Percentiles rank a stretch among this genome's conserved stretches.
phyloP scores from a whole-genome alignment of 2,888 invertebrate species.

The Acronicta aceris region DNA sequence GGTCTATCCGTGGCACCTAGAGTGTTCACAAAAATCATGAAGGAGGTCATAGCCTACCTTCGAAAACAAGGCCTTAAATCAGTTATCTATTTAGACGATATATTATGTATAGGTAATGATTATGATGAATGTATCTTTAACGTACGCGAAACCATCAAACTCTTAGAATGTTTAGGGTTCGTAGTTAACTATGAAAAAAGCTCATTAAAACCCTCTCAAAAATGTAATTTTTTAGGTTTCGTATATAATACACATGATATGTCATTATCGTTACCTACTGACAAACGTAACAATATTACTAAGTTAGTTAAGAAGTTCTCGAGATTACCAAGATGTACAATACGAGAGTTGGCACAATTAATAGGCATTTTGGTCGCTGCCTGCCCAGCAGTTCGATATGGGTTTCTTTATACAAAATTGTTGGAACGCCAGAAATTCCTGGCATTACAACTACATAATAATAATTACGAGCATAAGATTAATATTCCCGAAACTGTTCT shows the following conservation, averaged over 20 bases:
- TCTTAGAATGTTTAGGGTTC: slow-evolving; percentile 3
- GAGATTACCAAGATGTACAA: slow-evolving; percentile 4
- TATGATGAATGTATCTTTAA: background rate
- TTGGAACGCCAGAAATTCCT: slow-evolving; percentile 15
- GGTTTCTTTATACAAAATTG: slow-evolving; percentile 18
- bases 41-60: background rate
- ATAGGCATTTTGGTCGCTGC: slow-evolving; percentile 10
- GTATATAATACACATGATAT: slow-evolving; percentile 10
- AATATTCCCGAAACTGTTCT: background rate
- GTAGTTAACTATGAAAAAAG: slow-evolving; percentile 9
- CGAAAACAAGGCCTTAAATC: background rate
- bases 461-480: slow-evolving; percentile 9
- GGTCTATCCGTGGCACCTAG: slow-evolving; percentile 3
- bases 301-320: background rate
- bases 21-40: slow-evolving; percentile 6
- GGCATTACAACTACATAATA: background rate
- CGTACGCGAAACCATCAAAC: background rate
- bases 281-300: slow-evolving; percentile 1
- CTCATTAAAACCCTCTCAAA: background rate
- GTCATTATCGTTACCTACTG: background rate
- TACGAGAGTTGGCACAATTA: slow-evolving; percentile 13
- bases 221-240: slow-evolving; percentile 9
- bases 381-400: slow-evolving; percentile 17
- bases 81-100: slow-evolving; percentile 8
- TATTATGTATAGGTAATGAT: slow-evolving; percentile 5